Evolutionary conservation across 2,797 vertebrate genomes (phyloP).

Genomic region (Molothrus aeneus): DNA sequence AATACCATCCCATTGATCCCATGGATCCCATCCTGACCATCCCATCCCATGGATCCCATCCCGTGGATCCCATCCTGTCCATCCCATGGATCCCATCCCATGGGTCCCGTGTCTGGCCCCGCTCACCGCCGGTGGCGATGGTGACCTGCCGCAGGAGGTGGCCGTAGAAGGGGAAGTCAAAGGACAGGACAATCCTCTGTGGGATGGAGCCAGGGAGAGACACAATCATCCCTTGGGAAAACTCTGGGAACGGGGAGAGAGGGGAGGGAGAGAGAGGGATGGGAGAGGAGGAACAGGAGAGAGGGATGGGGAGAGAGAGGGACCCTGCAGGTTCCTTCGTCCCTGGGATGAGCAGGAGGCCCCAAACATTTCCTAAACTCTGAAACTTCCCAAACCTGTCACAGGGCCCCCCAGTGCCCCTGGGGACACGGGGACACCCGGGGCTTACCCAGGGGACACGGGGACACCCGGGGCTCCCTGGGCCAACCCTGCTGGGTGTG

Average conservation of each 20-base stretch:
- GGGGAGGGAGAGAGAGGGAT: too few relatives aligned
- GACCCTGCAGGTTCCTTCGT: not conserved
- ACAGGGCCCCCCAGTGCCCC: not conserved
- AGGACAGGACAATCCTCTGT: constrained; percentile 90
- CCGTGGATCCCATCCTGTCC: not conserved
- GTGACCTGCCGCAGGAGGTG: constrained; percentile 91
- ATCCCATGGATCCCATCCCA: not conserved
- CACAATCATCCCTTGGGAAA: not conserved
- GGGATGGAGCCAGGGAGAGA: not conserved
- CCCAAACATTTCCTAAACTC: not conserved
- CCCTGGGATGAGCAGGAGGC: not conserved
- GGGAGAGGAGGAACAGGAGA: too few relatives aligned
- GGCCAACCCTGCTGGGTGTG: too few relatives aligned
- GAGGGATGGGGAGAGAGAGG: too few relatives aligned
- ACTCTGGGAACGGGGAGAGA: fast-evolving
- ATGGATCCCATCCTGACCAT: too few relatives aligned
- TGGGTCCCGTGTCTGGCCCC: not conserved
- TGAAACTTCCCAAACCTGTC: not conserved
- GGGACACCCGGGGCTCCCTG: too few relatives aligned
- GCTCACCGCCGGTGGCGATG: constrained; percentile 92
- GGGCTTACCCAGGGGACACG: too few relatives aligned
- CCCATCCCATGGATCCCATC: too few relatives aligned
- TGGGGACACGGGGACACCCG: too few relatives aligned
- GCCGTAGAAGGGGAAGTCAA: constrained; percentile 96
- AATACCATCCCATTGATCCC: too few relatives aligned